phyloP scores from a whole-genome alignment of 1,140 invertebrate species.

The Medauroidea extradentata region DNA sequence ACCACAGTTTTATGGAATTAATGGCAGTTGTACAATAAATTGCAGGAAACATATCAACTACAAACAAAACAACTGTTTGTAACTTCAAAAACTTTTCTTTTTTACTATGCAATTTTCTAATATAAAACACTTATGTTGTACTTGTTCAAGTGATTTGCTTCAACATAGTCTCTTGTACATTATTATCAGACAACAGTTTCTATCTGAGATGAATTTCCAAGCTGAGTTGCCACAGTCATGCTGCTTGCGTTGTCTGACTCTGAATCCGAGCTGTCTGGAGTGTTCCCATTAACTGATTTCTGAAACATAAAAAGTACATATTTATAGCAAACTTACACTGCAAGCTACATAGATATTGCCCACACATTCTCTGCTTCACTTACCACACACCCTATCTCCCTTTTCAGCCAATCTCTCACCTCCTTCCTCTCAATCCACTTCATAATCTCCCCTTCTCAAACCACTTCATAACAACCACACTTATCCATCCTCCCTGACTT shows the following conservation, averaged over 20 bases:
- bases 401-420: too few relatives aligned
- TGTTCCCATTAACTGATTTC: conserved; percentile 28
- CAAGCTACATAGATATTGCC: too few relatives aligned
- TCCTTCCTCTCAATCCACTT: too few relatives aligned
- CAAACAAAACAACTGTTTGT: background rate
- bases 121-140: background rate
- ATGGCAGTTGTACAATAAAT: background rate
- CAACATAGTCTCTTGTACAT: background rate
- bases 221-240: conserved; percentile 41
- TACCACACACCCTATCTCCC: too few relatives aligned
- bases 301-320: conserved; percentile 12
- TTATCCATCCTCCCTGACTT: too few relatives aligned
- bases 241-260: conserved; percentile 45
- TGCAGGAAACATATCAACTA: background rate
- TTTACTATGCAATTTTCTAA: background rate
- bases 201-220: conserved; percentile 21
- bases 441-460: too few relatives aligned
- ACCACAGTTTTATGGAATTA: too few relatives aligned
- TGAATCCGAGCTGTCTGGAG: conserved; percentile 40
- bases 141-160: background rate
- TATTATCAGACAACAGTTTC: conserved; percentile 16
- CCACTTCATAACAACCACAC: too few relatives aligned
- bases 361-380: too few relatives aligned
- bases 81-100: background rate
- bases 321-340: too few relatives aligned